Evolutionary conservation across 2,797 vertebrate species (phyloP), one percentile per base, ranked within the genome.

Genomic region (Emys orbicularis): DNA sequence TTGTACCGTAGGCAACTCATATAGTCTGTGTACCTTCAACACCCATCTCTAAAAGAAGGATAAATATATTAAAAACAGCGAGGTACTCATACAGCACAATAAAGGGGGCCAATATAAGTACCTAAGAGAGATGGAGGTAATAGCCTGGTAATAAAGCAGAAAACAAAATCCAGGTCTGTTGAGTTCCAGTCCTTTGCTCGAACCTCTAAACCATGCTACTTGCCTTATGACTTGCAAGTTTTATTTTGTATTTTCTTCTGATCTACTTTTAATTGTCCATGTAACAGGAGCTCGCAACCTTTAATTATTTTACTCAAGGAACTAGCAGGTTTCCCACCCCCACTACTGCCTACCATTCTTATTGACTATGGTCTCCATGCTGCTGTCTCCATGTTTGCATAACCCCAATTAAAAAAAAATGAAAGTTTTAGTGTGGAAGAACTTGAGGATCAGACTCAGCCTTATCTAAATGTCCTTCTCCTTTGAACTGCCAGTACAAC

Each of bases 221-320:
- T 44, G 15, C 23, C 41, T 44, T 74, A 74, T 41, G 23, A 12
- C 11, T 41, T 74, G 72, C 72, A 74, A 44, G 37, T 84, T 88
- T 92, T 61, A 86, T 1, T 79, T 84, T 61, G 87, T 84, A 89
- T 47, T 91, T 93, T 13, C 76, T 92, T 93, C 81, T 89, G 54
- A 90, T 57, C n/a, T 90, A n/a, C 19, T 9, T 93, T 95, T 92
- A 94, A 90, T 80, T 13, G 47, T 25, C 23, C 16, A 34, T 49
- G 23, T 80, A 76, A 87, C 89, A 94, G 61, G 10, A 88, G 83
- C 10, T 53, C 59, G 27, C n/a, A 86, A 0, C 8, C 37, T 84
- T 44, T 19, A 8, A 72, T 88, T 56, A 86, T 93, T 90, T 52
- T 90, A 7, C 37, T 87, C 15, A 79, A 59, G 10, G 31, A 52